phyloP scores from a whole-genome alignment of 2,113 vertebrate species.

The Hypomesus transpacificus region DNA sequence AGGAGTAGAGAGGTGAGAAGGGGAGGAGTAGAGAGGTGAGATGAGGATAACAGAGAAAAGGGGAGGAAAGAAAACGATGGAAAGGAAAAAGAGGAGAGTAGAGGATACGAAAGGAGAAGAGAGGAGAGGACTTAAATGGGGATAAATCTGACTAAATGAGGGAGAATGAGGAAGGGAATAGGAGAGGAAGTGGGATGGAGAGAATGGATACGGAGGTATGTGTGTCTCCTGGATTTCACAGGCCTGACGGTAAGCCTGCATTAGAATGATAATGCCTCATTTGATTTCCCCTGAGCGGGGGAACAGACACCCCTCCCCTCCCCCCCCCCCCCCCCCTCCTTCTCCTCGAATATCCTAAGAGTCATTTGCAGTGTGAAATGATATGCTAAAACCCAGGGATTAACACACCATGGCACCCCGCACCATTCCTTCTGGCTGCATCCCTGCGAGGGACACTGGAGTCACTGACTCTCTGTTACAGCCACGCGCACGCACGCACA shows the following conservation, averaged over 20 bases:
- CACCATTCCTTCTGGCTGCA: too few relatives aligned
- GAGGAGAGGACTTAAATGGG: background rate
- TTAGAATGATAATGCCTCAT: conserved; percentile 48
- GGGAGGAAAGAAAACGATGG: background rate
- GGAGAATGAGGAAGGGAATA: background rate
- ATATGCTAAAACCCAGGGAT: conserved; percentile 37
- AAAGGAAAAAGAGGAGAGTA: background rate
- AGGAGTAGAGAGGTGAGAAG: background rate
- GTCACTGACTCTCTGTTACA: background rate
- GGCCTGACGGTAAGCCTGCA: conserved; percentile 34
- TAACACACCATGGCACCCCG: conserved; percentile 16
- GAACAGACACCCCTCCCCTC: conserved; percentile 14
- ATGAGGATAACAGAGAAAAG: background rate
- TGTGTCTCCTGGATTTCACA: conserved; percentile 22
- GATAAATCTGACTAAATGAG: background rate
- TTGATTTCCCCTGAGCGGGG: conserved; percentile 35
- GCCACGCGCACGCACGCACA: background rate
- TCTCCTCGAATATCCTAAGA: conserved; percentile 31
- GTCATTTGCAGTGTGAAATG: conserved; percentile 31
- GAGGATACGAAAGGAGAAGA: background rate
- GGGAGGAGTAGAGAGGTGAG: too few relatives aligned
- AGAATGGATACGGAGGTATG: conserved; percentile 8
- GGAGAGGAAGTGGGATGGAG: background rate
- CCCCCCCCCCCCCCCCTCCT: conserved; percentile 17
- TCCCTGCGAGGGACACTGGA: background rate